Percentiles rank a stretch among this genome's conserved stretches.
phyloP scores from a whole-genome alignment of 1,140 invertebrate species.

The Papilio glaucus region DNA sequence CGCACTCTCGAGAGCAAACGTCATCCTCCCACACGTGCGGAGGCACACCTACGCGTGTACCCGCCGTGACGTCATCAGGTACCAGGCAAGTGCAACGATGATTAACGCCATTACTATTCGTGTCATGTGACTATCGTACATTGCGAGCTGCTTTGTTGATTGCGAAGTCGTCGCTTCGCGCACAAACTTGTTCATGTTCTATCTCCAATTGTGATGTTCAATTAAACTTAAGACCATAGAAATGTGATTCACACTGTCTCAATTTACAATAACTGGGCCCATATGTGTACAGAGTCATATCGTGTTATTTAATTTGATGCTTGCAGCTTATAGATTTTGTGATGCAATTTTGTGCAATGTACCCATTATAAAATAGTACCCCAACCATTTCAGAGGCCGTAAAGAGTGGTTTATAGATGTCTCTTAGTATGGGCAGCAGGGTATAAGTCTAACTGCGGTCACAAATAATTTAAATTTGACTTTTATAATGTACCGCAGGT shows the following conservation, averaged over 20 bases:
- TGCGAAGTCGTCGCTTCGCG: too few relatives aligned
- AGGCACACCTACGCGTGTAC: slow-evolving; percentile 46
- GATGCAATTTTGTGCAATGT: not conserved
- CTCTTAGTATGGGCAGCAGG: too few relatives aligned
- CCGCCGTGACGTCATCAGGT: slow-evolving; percentile 53
- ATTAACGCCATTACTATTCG: slow-evolving; percentile 46
- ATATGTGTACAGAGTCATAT: slow-evolving; percentile 1
- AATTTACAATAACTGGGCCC: slow-evolving; percentile 9
- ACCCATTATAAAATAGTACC: not conserved
- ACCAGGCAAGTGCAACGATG: slow-evolving; percentile 49
- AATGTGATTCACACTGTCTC: slow-evolving; percentile 14
- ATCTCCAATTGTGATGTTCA: slow-evolving; percentile 21
- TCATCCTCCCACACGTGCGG: slow-evolving; percentile 56
- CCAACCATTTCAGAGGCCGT: too few relatives aligned
- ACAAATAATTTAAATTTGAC: too few relatives aligned
- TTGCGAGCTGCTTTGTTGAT: slow-evolving; percentile 24
- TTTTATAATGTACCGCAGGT: too few relatives aligned
- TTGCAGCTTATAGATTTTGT: not conserved
- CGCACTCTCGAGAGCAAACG: slow-evolving; percentile 43
- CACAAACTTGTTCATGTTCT: slow-evolving; percentile 12
- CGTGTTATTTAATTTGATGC: not conserved
- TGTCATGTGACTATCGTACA: slow-evolving; percentile 31
- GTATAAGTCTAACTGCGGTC: too few relatives aligned
- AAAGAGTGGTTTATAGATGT: too few relatives aligned
- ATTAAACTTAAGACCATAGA: slow-evolving; percentile 28